These are phyloP conservation scores for Ciconia boyciana DNA, from an alignment of 2,113 vertebrate genomes.

Conservation along the genomic window DNA sequence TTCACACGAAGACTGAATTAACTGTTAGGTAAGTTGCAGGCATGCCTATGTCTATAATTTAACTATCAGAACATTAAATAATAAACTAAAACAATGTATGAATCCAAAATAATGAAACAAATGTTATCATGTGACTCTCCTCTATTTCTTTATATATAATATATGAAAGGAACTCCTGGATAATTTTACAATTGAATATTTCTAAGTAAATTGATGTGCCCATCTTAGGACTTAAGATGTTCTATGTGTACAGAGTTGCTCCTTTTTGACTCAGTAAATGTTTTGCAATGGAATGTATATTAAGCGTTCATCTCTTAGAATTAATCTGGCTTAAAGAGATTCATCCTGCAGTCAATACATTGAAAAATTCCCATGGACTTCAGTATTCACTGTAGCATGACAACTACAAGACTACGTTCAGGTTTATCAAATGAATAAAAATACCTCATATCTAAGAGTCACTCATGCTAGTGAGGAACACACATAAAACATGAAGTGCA, in stretches of 20 bases:
- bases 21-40: background rate
- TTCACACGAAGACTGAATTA: background rate
- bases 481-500: background rate
- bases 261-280: background rate
- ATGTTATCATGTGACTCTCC: background rate
- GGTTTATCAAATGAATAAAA: background rate
- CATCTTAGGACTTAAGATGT: background rate
- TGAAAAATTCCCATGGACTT: background rate
- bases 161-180: background rate
- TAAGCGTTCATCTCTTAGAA: background rate
- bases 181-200: background rate
- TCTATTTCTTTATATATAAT: background rate
- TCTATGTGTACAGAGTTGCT: background rate
- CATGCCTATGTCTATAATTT: background rate
- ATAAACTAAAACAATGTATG: background rate
- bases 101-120: background rate
- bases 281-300: background rate
- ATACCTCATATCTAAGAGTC: background rate
- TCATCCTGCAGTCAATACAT: background rate
- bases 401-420: rapidly evolving
- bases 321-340: background rate
- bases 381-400: background rate
- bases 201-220: background rate
- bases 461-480: background rate
- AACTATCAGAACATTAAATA: background rate